These are phyloP conservation scores for Acridotheres tristis DNA, from an alignment of 2,797 vertebrate species.

Conservation along the genomic window DNA sequence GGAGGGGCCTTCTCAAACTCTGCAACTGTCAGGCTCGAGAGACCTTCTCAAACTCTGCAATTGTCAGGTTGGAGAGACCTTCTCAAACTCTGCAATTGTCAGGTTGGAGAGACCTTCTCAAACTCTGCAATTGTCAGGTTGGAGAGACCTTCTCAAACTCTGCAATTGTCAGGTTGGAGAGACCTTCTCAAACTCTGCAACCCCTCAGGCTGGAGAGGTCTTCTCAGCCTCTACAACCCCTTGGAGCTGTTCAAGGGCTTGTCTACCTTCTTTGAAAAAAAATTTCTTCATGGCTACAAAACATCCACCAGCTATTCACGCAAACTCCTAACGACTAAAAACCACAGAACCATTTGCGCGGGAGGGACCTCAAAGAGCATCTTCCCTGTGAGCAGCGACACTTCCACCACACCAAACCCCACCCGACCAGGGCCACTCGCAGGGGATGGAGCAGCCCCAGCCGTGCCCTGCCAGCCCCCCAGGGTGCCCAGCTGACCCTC, in stretches of 20 bases:
- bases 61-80: background rate
- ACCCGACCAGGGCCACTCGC: rapidly evolving
- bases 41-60: background rate
- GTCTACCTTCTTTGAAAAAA: background rate
- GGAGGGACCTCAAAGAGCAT: background rate
- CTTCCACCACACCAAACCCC: background rate
- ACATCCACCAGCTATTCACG: rapidly evolving
- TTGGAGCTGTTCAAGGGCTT: background rate
- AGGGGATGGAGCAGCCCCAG: rapidly evolving
- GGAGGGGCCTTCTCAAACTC: background rate
- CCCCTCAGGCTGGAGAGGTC: too few species aligned
- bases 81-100: background rate
- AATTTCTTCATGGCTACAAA: background rate
- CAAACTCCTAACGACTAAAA: background rate
- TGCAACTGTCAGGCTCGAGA: background rate
- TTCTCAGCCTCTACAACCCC: too few species aligned
- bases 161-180: background rate
- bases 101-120: background rate
- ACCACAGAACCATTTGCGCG: rapidly evolving
- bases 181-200: background rate
- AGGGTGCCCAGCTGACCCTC: background rate
- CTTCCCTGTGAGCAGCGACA: background rate
- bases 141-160: background rate
- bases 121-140: background rate
- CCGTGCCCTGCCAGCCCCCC: too few species aligned